These are phyloP conservation scores for Ypsolopha sequella DNA, from an alignment of 2,888 invertebrate genomes.

Conservation along the genomic window DNA sequence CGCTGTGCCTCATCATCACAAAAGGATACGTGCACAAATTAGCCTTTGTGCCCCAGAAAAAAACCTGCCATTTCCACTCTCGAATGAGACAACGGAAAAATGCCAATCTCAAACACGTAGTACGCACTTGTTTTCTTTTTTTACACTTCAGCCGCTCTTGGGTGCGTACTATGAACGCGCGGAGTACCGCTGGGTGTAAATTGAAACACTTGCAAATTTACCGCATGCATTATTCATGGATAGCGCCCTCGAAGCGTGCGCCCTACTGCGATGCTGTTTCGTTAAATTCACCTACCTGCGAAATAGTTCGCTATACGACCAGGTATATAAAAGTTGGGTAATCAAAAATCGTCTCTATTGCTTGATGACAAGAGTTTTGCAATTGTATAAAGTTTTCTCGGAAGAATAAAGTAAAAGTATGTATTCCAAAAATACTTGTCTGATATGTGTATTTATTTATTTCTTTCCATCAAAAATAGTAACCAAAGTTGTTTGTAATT, in stretches of 20 bases:
- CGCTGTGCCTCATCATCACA: too few species aligned
- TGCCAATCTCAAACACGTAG: slow-evolving; percentile 12
- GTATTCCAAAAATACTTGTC: too few species aligned
- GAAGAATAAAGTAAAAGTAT: too few species aligned
- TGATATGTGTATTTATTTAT: too few species aligned
- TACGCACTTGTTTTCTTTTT: slow-evolving; percentile 51
- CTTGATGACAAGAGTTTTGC: too few species aligned
- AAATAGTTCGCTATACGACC: too few species aligned
- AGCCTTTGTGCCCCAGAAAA: neutral
- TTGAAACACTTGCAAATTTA: slow-evolving; percentile 71
- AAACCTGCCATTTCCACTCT: slow-evolving; percentile 5
- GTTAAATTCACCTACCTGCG: neutral
- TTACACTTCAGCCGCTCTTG: slow-evolving; percentile 55
- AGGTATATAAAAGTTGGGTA: too few species aligned
- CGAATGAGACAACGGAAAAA: slow-evolving; percentile 7
- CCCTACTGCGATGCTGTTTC: slow-evolving; percentile 31
- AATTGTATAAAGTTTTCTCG: too few species aligned
- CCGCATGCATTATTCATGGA: slow-evolving; percentile 68
- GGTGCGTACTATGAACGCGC: slow-evolving; percentile 48
- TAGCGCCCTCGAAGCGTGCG: slow-evolving; percentile 29
- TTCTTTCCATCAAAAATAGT: too few species aligned
- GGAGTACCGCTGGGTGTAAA: slow-evolving; percentile 64
- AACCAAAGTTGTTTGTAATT: too few species aligned
- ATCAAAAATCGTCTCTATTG: too few species aligned
- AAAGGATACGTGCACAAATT: neutral